Evolutionary conservation across 2,113 vertebrate species (phyloP), one percentile per base, ranked within the genome.

Genomic region (Lontra canadensis): DNA sequence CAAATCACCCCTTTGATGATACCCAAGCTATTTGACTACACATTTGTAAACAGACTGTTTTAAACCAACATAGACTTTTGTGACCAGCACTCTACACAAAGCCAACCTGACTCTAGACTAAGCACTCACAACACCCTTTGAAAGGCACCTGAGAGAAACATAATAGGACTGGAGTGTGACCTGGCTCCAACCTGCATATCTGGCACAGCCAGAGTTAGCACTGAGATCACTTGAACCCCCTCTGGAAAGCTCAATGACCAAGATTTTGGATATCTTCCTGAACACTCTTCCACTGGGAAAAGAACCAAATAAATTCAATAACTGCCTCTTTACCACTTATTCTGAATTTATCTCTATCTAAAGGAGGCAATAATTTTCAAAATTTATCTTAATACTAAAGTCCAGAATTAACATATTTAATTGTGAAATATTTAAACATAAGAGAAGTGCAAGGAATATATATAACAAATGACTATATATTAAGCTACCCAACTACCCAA

Each of bases 101-200:
- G 92, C 21, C 47, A 49, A 6, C 31, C 1, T 91, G 90, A 86
- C 95, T 82, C 67, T 14, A 81, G 65, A 94, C 52, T 81, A 91
- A 63, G 65, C 63, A 39, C n/a, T 83, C 57, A 61, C 8, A 69
- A 93, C 67, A 94, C n/a, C 81, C 71, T 78, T 3, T 55, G 39
- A 39, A 74, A 95, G 85, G 86, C 94, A 98, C 83, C 39, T 74
- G 81, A 93, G 93, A 80, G 78, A 89, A 88, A 59, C 7, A 34
- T 1, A 26, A 39, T 4, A 86, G 79, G 44, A 26, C 25, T 42
- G 31, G 83, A 21, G 92, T 42, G 42, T 81, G 55, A 39, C 7
- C 26, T 63, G 80, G 69, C 63, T 84, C 47, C 87, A 55, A 80
- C 29, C 9, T 14, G 29, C 20, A 49, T 4, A 29, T 65, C 83